These are phyloP conservation scores for Alligator sinensis DNA, from an alignment of 2,113 vertebrate genomes.

Conservation along the genomic window DNA sequence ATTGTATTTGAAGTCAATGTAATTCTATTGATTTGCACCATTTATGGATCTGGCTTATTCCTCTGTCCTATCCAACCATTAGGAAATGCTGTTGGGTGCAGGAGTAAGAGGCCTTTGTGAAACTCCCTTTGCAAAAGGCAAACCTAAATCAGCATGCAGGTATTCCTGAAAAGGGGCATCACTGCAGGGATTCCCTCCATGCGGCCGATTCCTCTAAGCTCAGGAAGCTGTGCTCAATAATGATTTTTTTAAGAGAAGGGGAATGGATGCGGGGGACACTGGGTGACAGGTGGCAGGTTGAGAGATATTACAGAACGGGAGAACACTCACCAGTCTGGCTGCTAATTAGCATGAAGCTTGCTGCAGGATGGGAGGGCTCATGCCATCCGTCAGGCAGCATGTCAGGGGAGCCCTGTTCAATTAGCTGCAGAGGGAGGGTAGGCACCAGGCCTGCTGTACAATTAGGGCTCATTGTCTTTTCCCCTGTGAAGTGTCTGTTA, in stretches of 20 bases:
- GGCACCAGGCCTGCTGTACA: accelerated
- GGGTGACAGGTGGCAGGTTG: background rate
- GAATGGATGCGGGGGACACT: accelerated
- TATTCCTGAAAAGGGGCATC: background rate
- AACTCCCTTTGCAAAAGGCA: background rate
- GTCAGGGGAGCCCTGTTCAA: background rate
- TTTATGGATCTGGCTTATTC: background rate
- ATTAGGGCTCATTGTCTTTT: background rate
- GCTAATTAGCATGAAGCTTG: background rate
- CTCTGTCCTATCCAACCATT: background rate
- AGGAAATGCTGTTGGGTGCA: background rate
- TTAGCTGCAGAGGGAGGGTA: background rate
- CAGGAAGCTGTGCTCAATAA: accelerated
- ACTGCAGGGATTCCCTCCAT: background rate
- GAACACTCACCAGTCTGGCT: background rate
- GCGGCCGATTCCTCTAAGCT: accelerated
- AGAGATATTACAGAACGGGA: accelerated
- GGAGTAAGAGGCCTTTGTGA: background rate
- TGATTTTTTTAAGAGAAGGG: accelerated
- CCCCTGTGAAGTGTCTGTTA: background rate
- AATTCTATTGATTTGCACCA: background rate
- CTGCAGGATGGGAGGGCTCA: background rate
- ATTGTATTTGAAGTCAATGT: background rate
- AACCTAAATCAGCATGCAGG: background rate
- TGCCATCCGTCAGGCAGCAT: background rate